Percentiles rank a stretch among this genome's conserved stretches.
These are phyloP conservation scores for Acrocephalus scirpaceus DNA, from an alignment of 2,797 vertebrate genomes.

Conservation along the genomic window DNA sequence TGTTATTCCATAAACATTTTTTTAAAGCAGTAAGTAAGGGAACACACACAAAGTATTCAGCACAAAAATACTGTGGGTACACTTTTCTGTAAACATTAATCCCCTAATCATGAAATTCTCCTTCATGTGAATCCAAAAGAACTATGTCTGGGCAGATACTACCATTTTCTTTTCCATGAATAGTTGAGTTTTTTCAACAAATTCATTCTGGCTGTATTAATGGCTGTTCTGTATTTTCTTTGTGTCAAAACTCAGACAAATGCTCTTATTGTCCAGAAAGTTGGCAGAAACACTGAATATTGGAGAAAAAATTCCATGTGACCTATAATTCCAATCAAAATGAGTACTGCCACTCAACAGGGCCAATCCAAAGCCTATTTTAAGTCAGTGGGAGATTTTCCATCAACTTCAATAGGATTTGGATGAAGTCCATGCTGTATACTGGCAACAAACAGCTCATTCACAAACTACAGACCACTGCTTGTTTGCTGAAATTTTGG, in stretches of 20 bases:
- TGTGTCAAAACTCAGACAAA: conserved; percentile 59
- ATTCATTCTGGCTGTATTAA: conserved; percentile 26
- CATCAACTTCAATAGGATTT: conserved; percentile 56
- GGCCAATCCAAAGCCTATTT: conserved; percentile 49
- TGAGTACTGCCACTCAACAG: not conserved
- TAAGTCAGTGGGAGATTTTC: conserved; percentile 62
- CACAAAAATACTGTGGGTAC: not conserved
- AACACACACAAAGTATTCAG: not conserved
- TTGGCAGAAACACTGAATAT: conserved; percentile 45
- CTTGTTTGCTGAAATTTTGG: conserved; percentile 66
- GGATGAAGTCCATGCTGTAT: conserved; percentile 35
- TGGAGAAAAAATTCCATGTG: conserved; percentile 50
- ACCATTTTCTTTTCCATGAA: conserved; percentile 28
- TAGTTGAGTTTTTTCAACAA: not conserved
- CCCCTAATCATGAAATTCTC: not conserved
- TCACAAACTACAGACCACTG: conserved; percentile 52
- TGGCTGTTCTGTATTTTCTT: conserved; percentile 43
- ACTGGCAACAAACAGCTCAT: conserved; percentile 61
- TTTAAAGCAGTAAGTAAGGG: not conserved
- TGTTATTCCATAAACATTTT: not conserved
- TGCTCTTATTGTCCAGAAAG: conserved; percentile 38
- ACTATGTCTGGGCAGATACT: conserved; percentile 13
- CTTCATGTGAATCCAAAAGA: conserved; percentile 25
- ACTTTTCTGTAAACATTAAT: conserved; percentile 17
- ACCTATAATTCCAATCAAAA: conserved; percentile 60